Conservation (phyloP, 2,888 invertebrate species). For the Cataglyphis livida region DNA sequence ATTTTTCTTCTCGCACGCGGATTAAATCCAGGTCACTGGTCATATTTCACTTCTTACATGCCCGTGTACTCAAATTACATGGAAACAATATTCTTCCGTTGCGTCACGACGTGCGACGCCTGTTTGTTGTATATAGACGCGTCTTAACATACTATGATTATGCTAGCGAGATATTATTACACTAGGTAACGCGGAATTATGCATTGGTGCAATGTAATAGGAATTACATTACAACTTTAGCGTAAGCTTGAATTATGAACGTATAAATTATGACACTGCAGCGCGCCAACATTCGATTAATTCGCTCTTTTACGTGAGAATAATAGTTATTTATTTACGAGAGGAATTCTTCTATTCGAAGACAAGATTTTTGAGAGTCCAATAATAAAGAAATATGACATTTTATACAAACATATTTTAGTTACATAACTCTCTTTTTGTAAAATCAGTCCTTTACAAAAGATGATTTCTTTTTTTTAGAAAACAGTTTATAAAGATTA, state of each 20-base stretch:
- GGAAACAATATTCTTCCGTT: slow-evolving; percentile 45
- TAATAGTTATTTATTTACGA: background rate
- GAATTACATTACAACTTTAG: slow-evolving; percentile 42
- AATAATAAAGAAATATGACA: background rate
- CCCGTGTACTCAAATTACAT: slow-evolving; percentile 34
- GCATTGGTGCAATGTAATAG: slow-evolving; percentile 37
- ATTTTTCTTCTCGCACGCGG: slow-evolving; percentile 29
- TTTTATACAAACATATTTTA: background rate
- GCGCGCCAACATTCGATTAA: slow-evolving; percentile 7
- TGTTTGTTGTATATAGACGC: background rate
- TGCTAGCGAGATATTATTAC: slow-evolving; percentile 47
- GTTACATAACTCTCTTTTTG: background rate
- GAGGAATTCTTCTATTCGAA: background rate
- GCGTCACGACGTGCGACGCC: background rate
- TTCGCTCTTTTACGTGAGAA: background rate
- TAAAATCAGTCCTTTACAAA: background rate
- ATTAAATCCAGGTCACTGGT: slow-evolving; percentile 46
- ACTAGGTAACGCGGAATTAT: slow-evolving; percentile 33
- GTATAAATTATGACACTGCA: background rate
- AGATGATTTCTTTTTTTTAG: too few relatives aligned
- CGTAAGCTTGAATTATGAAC: slow-evolving; percentile 38
- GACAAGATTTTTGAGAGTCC: background rate
- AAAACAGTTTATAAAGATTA: too few relatives aligned
- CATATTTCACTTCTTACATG: slow-evolving; percentile 24
- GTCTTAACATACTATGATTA: slow-evolving; percentile 13